A percentile compares a stretch with the other conserved stretches of the same genome.
Conservation (phyloP, 2,797 vertebrate species). For the Craterocephalus amniculus region DNA sequence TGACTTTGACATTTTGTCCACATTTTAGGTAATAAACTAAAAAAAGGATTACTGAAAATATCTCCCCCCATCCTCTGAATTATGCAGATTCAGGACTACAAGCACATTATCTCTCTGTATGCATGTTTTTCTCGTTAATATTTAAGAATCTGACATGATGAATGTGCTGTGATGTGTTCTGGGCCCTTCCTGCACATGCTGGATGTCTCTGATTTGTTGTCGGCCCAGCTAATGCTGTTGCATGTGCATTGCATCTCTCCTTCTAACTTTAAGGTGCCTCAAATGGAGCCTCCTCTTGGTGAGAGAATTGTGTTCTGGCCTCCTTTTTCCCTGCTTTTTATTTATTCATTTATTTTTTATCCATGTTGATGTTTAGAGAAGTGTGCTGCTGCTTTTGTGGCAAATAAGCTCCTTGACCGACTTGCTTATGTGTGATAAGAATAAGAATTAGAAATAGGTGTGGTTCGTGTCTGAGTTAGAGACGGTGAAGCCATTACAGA, state of each 20-base stretch:
- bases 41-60: no score
- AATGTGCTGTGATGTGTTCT: neutral
- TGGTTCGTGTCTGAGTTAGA: constrained; percentile 14
- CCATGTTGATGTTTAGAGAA: constrained; percentile 51
- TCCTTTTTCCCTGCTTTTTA: constrained; percentile 37
- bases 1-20: no score
- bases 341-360: neutral
- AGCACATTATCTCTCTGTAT: no score
- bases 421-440: constrained; percentile 22
- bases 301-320: constrained; percentile 76
- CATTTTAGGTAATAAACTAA: no score
- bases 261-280: constrained; percentile 78
- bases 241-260: constrained; percentile 73
- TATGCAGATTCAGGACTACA: no score
- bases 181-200: constrained; percentile 20
- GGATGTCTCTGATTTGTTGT: constrained; percentile 29
- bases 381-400: constrained; percentile 40
- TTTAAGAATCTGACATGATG: neutral
- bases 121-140: no score
- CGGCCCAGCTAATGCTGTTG: constrained; percentile 68
- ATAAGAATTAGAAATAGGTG: constrained; percentile 34
- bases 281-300: constrained; percentile 77
- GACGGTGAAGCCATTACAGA: constrained; percentile 8
- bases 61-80: neutral
- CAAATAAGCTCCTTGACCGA: constrained; percentile 61